Conservation (phyloP, 2,113 vertebrate genomes). For the Silurus asotus region DNA sequence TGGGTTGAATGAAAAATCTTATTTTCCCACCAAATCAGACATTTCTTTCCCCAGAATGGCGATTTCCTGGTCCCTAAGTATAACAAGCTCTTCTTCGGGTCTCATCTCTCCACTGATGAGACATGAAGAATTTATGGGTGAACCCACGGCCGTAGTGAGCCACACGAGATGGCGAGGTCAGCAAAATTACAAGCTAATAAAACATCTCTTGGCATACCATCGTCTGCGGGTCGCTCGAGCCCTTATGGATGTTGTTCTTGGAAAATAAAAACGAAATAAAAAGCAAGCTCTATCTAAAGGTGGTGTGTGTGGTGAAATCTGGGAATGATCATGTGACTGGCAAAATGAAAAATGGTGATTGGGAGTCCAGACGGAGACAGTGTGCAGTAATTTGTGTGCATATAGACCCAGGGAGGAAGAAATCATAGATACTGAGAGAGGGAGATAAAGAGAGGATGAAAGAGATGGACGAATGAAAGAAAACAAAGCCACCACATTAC, state of each 20-base stretch:
- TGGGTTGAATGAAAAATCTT: too few species aligned
- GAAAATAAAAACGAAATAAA: neutral
- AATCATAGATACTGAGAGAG: neutral
- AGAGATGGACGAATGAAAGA: neutral
- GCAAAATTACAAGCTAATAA: neutral
- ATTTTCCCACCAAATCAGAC: too few species aligned
- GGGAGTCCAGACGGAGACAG: neutral
- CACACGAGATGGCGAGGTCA: neutral
- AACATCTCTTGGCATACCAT: constrained; percentile 23
- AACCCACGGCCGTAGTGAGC: neutral
- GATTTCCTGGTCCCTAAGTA: neutral
- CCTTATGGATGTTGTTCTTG: neutral
- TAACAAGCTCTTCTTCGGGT: neutral
- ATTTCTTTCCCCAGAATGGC: neutral
- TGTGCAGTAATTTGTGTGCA: neutral
- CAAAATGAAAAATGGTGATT: neutral
- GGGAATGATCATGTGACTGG: neutral
- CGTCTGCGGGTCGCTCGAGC: neutral
- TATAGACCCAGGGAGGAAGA: neutral
- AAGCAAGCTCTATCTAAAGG: neutral
- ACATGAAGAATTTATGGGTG: neutral
- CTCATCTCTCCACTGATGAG: neutral
- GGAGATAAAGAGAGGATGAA: neutral
- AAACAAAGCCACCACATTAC: neutral
- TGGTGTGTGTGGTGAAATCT: neutral